phyloP scores from a whole-genome alignment of 2,113 vertebrate genomes.

The Chunga burmeisteri region DNA sequence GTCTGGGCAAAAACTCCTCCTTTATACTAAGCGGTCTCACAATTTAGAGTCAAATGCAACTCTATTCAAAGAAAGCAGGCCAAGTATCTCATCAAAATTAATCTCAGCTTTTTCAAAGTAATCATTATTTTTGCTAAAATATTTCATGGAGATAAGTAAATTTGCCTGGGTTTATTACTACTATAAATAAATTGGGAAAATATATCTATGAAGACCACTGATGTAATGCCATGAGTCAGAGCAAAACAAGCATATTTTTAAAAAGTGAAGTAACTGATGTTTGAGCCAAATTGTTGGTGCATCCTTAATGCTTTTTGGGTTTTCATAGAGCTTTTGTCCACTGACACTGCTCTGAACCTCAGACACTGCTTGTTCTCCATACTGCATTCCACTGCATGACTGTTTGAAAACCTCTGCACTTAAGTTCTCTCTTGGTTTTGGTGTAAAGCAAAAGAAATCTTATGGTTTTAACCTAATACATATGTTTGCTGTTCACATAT shows the following conservation, averaged over 20 bases:
- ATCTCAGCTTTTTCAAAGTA: not conserved
- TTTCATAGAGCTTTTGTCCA: not conserved
- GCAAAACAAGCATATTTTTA: not conserved
- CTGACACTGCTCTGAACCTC: not conserved
- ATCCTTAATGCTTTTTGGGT: not conserved
- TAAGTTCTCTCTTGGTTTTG: not conserved
- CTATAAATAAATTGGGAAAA: not conserved
- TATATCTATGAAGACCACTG: not conserved
- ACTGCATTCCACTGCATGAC: not conserved
- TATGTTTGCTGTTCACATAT: constrained; percentile 56
- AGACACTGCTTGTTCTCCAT: not conserved
- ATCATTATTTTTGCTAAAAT: not conserved
- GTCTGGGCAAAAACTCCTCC: not conserved
- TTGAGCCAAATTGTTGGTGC: not conserved
- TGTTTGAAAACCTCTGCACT: not conserved
- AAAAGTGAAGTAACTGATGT: not conserved
- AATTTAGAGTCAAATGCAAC: not conserved
- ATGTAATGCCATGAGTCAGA: not conserved
- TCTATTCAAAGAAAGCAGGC: not conserved
- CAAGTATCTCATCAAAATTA: constrained; percentile 5
- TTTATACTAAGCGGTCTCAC: not conserved
- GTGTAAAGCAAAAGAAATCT: constrained; percentile 75
- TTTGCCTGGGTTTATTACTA: not conserved
- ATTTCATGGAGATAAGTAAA: not conserved
- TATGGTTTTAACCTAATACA: constrained; percentile 62